Evolutionary conservation across 2,888 invertebrate species (phyloP), one percentile per base, ranked within the genome.

Genomic region (Myopa tessellatipennis): DNA sequence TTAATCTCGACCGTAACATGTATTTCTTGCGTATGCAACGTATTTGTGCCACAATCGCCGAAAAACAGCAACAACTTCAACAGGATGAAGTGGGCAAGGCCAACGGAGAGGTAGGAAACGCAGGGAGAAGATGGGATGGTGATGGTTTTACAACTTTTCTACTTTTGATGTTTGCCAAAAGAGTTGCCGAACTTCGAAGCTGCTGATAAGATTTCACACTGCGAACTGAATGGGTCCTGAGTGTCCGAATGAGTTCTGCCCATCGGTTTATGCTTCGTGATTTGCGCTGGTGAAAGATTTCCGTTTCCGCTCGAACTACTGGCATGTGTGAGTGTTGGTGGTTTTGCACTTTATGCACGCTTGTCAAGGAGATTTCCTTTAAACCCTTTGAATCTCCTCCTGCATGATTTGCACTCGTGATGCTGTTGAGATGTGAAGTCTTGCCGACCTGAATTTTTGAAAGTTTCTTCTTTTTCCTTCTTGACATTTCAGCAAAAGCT

Each of bases 1-100:
- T 82, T 85, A 85, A 85, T 85, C 85, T 85, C 80, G 79, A 80
- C 77, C 77, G 81, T 81, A 86, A 85, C 85, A 86, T 85, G 85
- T 85, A 83, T 83, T 83, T 16, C 18, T 18, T 45, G 18, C 45
- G 18, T 16, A 16, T 69, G 69, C 1, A 50, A 18, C 26, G 34
- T 14, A 4, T 18, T 18, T 12, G 4, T 26, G 34, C 0, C 63
- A 34, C 3, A 5, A 63, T 63, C 26, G 18, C 65, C 50, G 14
- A 34, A 67, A 40, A 63, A 73, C 18, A 55, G 40, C 36, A 14
- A 67, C 50, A 65, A 52, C 3, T 16, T 34, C 52, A 65, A 34
- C 74, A 36, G n/a, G 18, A n/a, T 16, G 45, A n/a, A 10, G 45
- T 50, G 16, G 4, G 18, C 12, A 61, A 26, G 50, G 26, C 14